Conservation (phyloP, 2,888 invertebrate species). For the Nomada flava region DNA sequence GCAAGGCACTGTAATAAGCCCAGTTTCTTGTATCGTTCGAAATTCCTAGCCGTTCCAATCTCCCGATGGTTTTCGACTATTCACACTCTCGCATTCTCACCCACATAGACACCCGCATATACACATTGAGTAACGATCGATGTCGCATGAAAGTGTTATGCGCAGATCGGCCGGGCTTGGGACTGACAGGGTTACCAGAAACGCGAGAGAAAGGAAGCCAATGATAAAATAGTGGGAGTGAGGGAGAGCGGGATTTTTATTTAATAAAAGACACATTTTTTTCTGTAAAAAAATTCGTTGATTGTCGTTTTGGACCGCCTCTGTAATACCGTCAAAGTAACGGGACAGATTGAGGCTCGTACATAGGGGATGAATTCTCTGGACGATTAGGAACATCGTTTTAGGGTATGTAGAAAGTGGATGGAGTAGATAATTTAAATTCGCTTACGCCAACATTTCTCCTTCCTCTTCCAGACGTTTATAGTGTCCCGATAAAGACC, state of each 20-base stretch:
- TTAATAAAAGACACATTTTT: not conserved
- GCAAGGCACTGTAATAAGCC: not conserved
- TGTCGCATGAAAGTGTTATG: constrained; percentile 71
- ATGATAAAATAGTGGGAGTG: not conserved
- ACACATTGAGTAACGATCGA: constrained; percentile 63
- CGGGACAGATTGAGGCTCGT: not conserved
- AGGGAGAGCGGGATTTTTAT: not conserved
- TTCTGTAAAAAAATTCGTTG: not conserved
- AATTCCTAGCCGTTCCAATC: constrained; percentile 52
- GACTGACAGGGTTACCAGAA: constrained; percentile 56
- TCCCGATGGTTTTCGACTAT: constrained; percentile 58
- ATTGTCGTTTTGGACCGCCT: not conserved
- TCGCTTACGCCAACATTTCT: not conserved
- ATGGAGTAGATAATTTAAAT: not conserved
- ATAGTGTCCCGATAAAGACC: too few species aligned
- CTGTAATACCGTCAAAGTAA: not conserved
- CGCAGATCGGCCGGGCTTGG: constrained; percentile 66
- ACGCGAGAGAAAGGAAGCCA: constrained; percentile 43
- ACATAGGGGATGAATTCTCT: not conserved
- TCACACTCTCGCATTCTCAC: constrained; percentile 2
- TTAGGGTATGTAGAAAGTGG: not conserved
- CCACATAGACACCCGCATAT: constrained; percentile 9
- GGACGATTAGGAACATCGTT: not conserved
- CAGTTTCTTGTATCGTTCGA: constrained; percentile 31
- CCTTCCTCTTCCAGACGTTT: too few species aligned